phyloP scores from a whole-genome alignment of 92 coral and sea anemone species.

The Blastomussa wellsi region DNA sequence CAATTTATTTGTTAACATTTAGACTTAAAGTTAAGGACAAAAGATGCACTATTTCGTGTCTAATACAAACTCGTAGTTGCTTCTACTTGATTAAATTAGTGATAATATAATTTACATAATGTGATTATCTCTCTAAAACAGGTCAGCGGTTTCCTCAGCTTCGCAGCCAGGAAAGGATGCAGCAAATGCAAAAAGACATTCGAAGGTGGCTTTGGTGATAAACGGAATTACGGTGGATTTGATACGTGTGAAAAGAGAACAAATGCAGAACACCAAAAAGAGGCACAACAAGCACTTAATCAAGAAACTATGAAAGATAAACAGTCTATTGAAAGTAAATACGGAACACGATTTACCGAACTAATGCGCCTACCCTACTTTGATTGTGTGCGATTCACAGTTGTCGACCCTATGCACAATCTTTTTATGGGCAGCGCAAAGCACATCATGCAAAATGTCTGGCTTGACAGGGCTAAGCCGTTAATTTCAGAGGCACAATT shows the following conservation, averaged over 20 bases:
- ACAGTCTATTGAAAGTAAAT: constrained; percentile 9
- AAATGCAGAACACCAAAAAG: constrained; percentile 43
- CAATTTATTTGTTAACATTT: too few relatives aligned
- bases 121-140: constrained; percentile 5
- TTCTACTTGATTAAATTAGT: too few relatives aligned
- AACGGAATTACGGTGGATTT: constrained; percentile 57
- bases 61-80: too few relatives aligned
- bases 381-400: constrained; percentile 53
- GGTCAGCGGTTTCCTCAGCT: constrained; percentile 70
- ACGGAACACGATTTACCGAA: constrained; percentile 59
- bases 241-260: constrained; percentile 26
- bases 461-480: constrained; percentile 12
- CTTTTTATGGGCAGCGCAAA: constrained; percentile 53
- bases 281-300: constrained; percentile 35
- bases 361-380: constrained; percentile 65
- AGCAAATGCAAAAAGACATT: constrained; percentile 59
- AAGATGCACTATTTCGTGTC: too few relatives aligned
- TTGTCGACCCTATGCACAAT: constrained; percentile 57
- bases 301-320: constrained; percentile 40
- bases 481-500: constrained; percentile 14
- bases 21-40: too few relatives aligned
- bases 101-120: too few relatives aligned
- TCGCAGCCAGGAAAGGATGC: constrained; percentile 39
- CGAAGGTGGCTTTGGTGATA: constrained; percentile 40
- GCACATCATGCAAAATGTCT: constrained; percentile 54